Conservation (phyloP, 1,140 invertebrate genomes). For the Drosophila tsacasi region DNA sequence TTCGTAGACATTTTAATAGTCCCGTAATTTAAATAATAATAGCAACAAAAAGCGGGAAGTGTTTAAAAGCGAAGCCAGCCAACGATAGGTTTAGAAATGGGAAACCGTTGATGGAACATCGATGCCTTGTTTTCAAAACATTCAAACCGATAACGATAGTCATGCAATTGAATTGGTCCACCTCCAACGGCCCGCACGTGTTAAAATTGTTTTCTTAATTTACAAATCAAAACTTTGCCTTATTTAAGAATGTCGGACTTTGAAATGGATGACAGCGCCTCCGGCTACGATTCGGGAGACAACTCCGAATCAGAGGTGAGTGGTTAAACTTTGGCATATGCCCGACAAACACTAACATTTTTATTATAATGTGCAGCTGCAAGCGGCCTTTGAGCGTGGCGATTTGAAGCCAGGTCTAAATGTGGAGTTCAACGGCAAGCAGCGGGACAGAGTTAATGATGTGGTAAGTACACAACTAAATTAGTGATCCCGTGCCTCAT, state of each 20-base stretch:
- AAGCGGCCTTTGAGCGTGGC: conserved; percentile 93
- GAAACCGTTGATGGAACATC: background rate
- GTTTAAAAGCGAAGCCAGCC: conserved; percentile 29
- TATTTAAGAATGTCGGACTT: conserved; percentile 76
- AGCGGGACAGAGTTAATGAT: conserved; percentile 88
- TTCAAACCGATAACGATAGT: background rate
- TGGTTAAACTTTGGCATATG: background rate
- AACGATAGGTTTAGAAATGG: background rate
- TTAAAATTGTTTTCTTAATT: conserved; percentile 67
- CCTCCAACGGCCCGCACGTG: conserved; percentile 61
- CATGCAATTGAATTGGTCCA: background rate
- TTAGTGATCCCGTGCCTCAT: no score
- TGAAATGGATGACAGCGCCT: conserved; percentile 70
- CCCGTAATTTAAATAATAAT: conserved; percentile 4
- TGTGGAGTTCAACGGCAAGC: conserved; percentile 87
- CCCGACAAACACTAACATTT: background rate
- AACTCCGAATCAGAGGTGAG: conserved; percentile 79
- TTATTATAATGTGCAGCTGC: conserved; percentile 87
- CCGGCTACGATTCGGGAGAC: conserved; percentile 76
- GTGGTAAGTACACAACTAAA: conserved; percentile 86
- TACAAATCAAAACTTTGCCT: conserved; percentile 12
- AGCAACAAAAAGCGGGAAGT: conserved; percentile 25
- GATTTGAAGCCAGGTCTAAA: conserved; percentile 94
- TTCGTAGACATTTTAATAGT: conserved; percentile 44
- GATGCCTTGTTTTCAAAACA: background rate